Evolutionary conservation across 2,797 vertebrate genomes (phyloP).

Genomic region (Limosa lapponica): DNA sequence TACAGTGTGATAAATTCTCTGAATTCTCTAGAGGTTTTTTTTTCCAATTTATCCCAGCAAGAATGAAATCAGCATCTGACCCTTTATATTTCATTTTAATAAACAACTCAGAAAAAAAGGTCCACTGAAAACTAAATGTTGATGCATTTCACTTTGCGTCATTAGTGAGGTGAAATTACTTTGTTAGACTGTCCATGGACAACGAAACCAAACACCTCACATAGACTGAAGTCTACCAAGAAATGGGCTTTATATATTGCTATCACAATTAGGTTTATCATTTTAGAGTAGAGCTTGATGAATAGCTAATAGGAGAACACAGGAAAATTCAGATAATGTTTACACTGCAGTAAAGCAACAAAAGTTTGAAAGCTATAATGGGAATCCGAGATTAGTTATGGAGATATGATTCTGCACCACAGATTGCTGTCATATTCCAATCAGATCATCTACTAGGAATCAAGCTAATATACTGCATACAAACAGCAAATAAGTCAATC

Average conservation of each 20-base stretch:
- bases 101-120: background rate
- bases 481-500: constrained; percentile 47
- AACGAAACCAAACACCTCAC: background rate
- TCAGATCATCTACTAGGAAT: constrained; percentile 18
- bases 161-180: background rate
- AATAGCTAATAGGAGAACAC: background rate
- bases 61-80: background rate
- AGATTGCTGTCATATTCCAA: constrained; percentile 38
- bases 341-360: background rate
- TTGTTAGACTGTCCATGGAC: background rate
- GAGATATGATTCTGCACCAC: constrained; percentile 2
- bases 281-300: background rate
- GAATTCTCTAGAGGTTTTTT: background rate
- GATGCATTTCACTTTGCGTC: background rate
- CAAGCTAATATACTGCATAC: background rate
- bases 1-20: background rate
- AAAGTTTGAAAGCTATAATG: background rate
- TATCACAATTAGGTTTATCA: background rate
- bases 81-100: background rate
- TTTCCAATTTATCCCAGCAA: background rate
- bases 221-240: background rate
- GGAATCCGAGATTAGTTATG: background rate
- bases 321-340: background rate
- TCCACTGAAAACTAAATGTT: background rate
- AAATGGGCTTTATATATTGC: background rate